A percentile compares a stretch with the other conserved stretches of the same genome.
Evolutionary conservation across 2,797 vertebrate genomes (phyloP).

Genomic region (Potorous gilbertii): DNA sequence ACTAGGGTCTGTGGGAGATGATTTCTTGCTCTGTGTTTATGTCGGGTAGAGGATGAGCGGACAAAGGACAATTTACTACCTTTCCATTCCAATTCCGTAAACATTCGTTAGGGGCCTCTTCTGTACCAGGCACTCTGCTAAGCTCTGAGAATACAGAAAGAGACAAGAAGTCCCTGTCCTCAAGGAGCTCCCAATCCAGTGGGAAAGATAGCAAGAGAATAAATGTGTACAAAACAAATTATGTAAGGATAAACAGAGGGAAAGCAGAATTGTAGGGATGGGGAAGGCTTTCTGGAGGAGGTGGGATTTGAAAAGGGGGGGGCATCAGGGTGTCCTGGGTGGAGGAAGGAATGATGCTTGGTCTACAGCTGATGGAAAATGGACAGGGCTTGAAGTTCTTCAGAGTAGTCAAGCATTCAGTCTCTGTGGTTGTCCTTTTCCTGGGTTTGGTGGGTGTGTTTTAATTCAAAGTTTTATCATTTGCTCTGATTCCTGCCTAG

Average conservation of each 20-base stretch:
- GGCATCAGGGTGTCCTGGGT: not conserved
- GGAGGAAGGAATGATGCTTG: not conserved
- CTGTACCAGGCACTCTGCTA: not conserved
- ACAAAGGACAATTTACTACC: not conserved
- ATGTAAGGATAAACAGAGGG: not conserved
- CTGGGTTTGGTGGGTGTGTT: not conserved
- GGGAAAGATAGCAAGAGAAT: not conserved
- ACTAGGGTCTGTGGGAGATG: not conserved
- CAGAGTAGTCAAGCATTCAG: not conserved
- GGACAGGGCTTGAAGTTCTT: not conserved
- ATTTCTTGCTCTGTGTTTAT: not conserved
- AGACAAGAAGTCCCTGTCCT: not conserved
- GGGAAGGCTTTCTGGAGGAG: not conserved
- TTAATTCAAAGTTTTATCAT: not conserved
- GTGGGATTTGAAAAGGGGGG: not conserved
- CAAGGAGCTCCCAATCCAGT: not conserved
- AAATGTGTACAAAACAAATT: not conserved
- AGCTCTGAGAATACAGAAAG: not conserved
- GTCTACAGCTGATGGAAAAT: not conserved
- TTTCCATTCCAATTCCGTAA: not conserved
- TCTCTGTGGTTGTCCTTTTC: not conserved
- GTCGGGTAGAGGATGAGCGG: not conserved
- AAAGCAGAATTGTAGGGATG: not conserved
- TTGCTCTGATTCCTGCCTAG: not conserved
- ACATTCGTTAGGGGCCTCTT: not conserved